Percentiles rank a stretch among this genome's conserved stretches.
Evolutionary conservation across 2,113 vertebrate species (phyloP).

Genomic region (Microtus montanus): DNA sequence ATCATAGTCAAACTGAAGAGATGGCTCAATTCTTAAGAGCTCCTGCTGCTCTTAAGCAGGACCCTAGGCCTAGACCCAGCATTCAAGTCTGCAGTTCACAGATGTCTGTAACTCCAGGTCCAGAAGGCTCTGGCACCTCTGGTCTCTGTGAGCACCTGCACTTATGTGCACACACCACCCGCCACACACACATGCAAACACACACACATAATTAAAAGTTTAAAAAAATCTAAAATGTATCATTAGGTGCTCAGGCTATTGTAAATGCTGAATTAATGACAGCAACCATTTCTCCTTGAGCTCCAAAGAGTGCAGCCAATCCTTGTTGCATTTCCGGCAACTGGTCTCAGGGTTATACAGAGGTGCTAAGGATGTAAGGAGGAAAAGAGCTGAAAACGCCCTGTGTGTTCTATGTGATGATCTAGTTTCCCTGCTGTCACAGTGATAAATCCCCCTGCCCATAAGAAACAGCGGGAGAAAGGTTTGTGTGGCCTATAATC

Average conservation of each 20-base stretch:
- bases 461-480: neutral
- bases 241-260: neutral
- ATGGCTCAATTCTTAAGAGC: neutral
- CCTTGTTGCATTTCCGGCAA: neutral
- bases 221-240: neutral
- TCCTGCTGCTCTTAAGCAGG: neutral
- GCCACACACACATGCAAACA: neutral
- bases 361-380: neutral
- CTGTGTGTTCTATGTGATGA: neutral
- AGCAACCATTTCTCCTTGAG: neutral
- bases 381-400: neutral
- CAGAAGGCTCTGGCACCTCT: neutral
- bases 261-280: neutral
- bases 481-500: neutral
- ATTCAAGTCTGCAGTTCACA: neutral
- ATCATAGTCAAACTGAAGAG: neutral
- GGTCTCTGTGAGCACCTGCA: neutral
- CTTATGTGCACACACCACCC: neutral
- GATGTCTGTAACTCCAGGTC: neutral
- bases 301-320: neutral
- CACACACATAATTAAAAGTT: neutral
- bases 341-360: neutral
- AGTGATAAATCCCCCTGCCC: neutral
- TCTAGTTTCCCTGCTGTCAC: neutral
- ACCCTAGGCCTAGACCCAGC: neutral